Base-by-base conservation (phyloP, 2,113 vertebrate genomes). In the Poeciliopsis occidentalis region DNA sequence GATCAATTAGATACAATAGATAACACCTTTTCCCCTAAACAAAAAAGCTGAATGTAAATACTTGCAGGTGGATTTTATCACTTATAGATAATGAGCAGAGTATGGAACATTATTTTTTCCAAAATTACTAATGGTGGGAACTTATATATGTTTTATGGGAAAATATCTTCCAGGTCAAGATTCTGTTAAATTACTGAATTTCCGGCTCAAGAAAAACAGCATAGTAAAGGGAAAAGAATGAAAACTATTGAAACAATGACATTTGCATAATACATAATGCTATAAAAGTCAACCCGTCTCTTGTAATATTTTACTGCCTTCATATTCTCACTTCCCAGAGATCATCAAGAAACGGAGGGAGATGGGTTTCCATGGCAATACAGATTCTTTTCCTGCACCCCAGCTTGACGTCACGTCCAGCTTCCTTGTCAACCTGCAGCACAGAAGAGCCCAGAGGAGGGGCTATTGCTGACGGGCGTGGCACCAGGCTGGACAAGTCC, bases 311-410 rank as follows among this genome's bases (percentile, higher is more conserved):
- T 37, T 34, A 26, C 71, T 60, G 79, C 68, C 39, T 68, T 87
- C 77, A 74, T 85, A 82, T 77, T 79, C 65, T 80, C 77, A 81
- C 57, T 85, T 88, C 75, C 77, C 80, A 84, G 57, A 79, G 83
- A 86, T 86, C 83, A 83, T 27, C 75, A 76, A 76, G 85, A 72
- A 89, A 85, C 74, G 39, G 75, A 86, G 88, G 85, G 79, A 94
- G 86, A 90, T 76, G 39, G 82, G 92, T 95, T 94, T 89, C 93
- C 92, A 95, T 94, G 92, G 91, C 87, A 88, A 95, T 93, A n/a
- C 76, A 32, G 85, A 84, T 86, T 90, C 57, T 83, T 81, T 73
- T 39, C 65, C 72, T 76, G 65, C 69, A 60, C 72, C 64, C 34
- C 82, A 57, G 75, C 27, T 76, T 88, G 85, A 92, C 87, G 88